Percentiles rank a stretch among this genome's conserved stretches.
These are phyloP conservation scores for Bufo bufo DNA, from an alignment of 2,113 vertebrate species.

Conservation along the genomic window DNA sequence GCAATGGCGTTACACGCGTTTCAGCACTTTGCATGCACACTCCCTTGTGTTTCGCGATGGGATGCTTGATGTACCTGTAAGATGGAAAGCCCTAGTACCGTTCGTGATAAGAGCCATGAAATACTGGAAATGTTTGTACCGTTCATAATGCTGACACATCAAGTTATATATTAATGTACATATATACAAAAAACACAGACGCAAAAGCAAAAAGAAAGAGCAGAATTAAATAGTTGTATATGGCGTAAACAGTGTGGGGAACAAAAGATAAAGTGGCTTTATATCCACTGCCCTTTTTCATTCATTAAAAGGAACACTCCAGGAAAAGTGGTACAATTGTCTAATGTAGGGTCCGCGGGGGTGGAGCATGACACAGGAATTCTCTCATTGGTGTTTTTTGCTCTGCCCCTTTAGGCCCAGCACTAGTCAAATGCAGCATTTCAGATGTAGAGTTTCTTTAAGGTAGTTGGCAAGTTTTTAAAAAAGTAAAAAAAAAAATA, in stretches of 20 bases:
- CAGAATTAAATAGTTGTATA: conserved; percentile 8
- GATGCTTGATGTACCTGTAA: neutral
- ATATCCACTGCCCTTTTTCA: neutral
- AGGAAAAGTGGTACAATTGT: neutral
- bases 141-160: conserved; percentile 23
- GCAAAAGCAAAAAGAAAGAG: neutral
- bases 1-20: neutral
- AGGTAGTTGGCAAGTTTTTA: neutral
- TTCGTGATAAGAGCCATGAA: neutral
- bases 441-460: neutral
- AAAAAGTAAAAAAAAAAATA: too few relatives aligned
- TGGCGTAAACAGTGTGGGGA: neutral
- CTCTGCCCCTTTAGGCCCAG: neutral
- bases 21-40: neutral
- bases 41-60: neutral
- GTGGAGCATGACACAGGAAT: neutral
- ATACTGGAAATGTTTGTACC: conserved; percentile 42
- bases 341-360: neutral
- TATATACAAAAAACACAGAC: conserved; percentile 14
- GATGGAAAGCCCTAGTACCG: conserved; percentile 15
- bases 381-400: neutral
- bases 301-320: neutral
- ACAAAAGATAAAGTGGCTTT: neutral
- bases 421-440: neutral
- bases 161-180: conserved; percentile 21